Conservation (phyloP, 2,888 invertebrate genomes). For the Mythimna vitellina region DNA sequence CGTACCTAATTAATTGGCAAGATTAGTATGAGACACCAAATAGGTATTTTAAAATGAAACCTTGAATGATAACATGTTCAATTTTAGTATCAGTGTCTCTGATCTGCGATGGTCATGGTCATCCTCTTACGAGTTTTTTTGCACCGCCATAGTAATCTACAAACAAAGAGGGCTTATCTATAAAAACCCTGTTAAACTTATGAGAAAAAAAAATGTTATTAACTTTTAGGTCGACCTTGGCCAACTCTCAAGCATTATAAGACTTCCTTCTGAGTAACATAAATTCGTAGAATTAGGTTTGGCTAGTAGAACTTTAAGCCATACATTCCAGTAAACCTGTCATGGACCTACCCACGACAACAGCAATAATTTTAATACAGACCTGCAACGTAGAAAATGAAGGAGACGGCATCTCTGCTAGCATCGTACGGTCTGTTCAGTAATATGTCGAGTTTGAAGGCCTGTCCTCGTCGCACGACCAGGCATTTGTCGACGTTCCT, state of each 20-base stretch:
- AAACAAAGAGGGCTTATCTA: slow-evolving; percentile 24
- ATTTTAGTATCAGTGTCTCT: slow-evolving; percentile 18
- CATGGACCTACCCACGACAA: neutral
- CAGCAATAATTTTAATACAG: slow-evolving; percentile 55
- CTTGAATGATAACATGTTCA: slow-evolving; percentile 22
- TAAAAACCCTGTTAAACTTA: slow-evolving; percentile 7
- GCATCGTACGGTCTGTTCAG: slow-evolving; percentile 94
- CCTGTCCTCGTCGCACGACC: slow-evolving; percentile 95
- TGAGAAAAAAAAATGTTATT: slow-evolving; percentile 9
- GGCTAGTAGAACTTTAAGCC: neutral
- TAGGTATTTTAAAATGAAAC: slow-evolving; percentile 33
- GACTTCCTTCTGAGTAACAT: slow-evolving; percentile 12
- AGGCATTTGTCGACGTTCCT: slow-evolving; percentile 91
- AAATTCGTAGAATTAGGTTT: neutral
- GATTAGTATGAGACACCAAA: slow-evolving; percentile 32
- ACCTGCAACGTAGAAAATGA: slow-evolving; percentile 95
- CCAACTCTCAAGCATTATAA: neutral
- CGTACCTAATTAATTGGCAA: slow-evolving; percentile 20
- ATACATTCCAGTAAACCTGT: slow-evolving; percentile 1
- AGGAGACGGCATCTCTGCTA: slow-evolving; percentile 94
- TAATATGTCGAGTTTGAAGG: slow-evolving; percentile 93
- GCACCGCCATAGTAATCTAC: slow-evolving; percentile 13
- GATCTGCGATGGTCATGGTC: slow-evolving; percentile 15
- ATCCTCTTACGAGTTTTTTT: slow-evolving; percentile 33
- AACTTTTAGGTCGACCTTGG: neutral